Base-by-base conservation (phyloP, 2,888 invertebrate genomes). In the Torymus texanus region DNA sequence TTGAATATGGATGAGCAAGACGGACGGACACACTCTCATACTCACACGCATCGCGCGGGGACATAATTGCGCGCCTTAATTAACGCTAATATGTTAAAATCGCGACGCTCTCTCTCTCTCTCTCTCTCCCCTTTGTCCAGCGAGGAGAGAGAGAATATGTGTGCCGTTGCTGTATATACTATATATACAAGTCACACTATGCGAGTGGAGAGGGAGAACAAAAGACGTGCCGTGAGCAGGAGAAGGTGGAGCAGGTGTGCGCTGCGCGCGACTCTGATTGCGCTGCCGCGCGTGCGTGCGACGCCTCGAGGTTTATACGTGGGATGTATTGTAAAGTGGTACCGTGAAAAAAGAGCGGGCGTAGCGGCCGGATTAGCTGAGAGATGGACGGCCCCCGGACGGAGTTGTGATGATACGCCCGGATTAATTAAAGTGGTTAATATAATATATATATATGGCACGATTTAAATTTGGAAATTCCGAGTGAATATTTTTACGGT, bases 41-140 rank as follows among this genome's bases (percentile, higher is more conserved):
- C 88, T 89, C 87, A 88, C 88, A 85, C 83, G 24, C 21, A 4
- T 5, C 4, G 41, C 53, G 84, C 85, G 88, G 89, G 86, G 89
- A 90, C 90, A 90, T 90, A 90, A 90, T 90, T 90, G 88, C 89
- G 88, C 89, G 88, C 88, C 89, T 89, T 89, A 90, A 90, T 90
- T 90, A 90, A 90, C 88, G 88, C 89, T 90, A 90, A 90, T 89
- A 90, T 89, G 90, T 88, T 90, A 90, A 89, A 81, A 90, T 88
- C 89, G 88, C 88, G 88, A 87, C 75, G 66, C 29, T 41, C 41
- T 41, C 41, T 41, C 21, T 21, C 21, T 21, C 21, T 21, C 21
- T 21, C 50, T 67, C 59, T 59, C 58, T 41, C 61, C 14, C 29
- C 41, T 73, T 73, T 73, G 74, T 59, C 70, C 24, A 51, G 41